These are phyloP conservation scores for Hippoglossus stenolepis DNA, from an alignment of 2,113 vertebrate species.

Conservation along the genomic window DNA sequence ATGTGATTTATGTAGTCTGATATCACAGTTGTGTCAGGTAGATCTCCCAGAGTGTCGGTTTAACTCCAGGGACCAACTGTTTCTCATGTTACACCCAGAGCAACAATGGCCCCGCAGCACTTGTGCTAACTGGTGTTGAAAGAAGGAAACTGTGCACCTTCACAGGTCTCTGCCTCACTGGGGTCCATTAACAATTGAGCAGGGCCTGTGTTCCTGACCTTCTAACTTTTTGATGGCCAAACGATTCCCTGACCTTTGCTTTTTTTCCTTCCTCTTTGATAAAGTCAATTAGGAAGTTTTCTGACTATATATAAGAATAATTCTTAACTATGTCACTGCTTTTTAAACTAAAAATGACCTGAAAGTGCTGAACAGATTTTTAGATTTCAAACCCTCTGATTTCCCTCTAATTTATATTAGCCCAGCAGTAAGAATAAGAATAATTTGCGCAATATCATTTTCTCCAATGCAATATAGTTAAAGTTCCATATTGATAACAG, in stretches of 20 bases:
- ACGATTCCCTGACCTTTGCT: slow-evolving; percentile 34
- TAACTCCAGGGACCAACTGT: slow-evolving; percentile 8
- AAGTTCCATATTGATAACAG: too few species aligned
- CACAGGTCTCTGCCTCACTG: slow-evolving; percentile 23
- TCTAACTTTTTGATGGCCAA: slow-evolving; percentile 41
- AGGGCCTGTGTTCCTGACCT: slow-evolving; percentile 19
- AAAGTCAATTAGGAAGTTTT: neutral
- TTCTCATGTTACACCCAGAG: slow-evolving; percentile 47
- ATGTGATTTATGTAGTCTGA: slow-evolving; percentile 33
- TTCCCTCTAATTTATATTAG: neutral
- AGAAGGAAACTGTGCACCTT: slow-evolving; percentile 63
- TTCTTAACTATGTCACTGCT: neutral
- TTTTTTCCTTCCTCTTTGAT: slow-evolving; percentile 25
- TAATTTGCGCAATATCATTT: too few species aligned
- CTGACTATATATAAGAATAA: neutral
- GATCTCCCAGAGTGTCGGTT: slow-evolving; percentile 27
- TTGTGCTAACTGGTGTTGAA: slow-evolving; percentile 15
- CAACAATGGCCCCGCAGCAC: neutral
- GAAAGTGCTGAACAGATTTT: neutral
- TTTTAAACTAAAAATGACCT: neutral
- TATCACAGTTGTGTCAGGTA: slow-evolving; percentile 2
- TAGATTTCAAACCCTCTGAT: neutral
- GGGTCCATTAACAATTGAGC: slow-evolving; percentile 48
- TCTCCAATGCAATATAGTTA: too few species aligned
- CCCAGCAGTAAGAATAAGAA: too few species aligned